Conservation (phyloP, 2,113 vertebrate genomes). For the Gracilinanus agilis region DNA sequence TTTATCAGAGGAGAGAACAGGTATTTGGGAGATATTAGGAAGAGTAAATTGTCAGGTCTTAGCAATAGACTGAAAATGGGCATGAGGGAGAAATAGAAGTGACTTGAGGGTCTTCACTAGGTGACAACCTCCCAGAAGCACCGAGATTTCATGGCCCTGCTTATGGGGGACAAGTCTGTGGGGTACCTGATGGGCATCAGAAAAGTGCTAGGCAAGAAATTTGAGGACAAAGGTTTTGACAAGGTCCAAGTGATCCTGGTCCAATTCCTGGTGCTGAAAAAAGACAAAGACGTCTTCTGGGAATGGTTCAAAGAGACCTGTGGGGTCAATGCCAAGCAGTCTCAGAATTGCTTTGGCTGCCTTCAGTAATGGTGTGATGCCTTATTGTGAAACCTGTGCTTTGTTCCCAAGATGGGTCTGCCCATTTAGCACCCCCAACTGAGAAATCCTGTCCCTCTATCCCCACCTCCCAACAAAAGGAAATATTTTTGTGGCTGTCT, state of each 20-base stretch:
- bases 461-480: slow-evolving; percentile 30
- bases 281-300: slow-evolving; percentile 92
- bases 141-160: slow-evolving; percentile 93
- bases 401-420: slow-evolving; percentile 36
- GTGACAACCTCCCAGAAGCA: slow-evolving; percentile 93
- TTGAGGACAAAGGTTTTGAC: slow-evolving; percentile 92
- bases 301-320: slow-evolving; percentile 94
- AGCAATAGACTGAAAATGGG: too few species aligned
- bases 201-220: slow-evolving; percentile 89
- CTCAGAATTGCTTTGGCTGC: slow-evolving; percentile 91
- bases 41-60: too few species aligned
- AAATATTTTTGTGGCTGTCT: slow-evolving; percentile 51
- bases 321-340: slow-evolving; percentile 91
- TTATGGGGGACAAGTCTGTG: slow-evolving; percentile 93
- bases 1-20: too few species aligned
- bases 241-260: slow-evolving; percentile 95
- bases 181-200: slow-evolving; percentile 91
- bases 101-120: too few species aligned
- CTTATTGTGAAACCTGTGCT: slow-evolving; percentile 87
- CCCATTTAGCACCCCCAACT: slow-evolving; percentile 36
- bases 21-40: too few species aligned
- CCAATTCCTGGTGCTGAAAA: slow-evolving; percentile 93
- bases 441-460: slow-evolving; percentile 7
- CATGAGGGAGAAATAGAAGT: too few species aligned
- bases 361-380: slow-evolving; percentile 94